These are phyloP conservation scores for Chironomus riparius DNA, from an alignment of 2,888 invertebrate species.

Conservation along the genomic window DNA sequence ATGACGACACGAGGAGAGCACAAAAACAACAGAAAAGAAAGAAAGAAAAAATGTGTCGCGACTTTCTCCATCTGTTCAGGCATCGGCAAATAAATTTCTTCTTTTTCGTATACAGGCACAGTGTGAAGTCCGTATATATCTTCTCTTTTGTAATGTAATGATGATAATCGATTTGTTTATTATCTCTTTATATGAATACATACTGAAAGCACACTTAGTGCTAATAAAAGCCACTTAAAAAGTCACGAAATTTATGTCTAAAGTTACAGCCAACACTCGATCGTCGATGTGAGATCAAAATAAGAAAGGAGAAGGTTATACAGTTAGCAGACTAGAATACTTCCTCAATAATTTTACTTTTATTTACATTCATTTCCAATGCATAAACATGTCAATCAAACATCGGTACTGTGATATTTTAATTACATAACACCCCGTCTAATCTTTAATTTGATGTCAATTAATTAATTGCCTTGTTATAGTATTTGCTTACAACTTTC, in stretches of 20 bases:
- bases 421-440: neutral
- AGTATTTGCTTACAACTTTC: neutral
- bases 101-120: neutral
- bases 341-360: neutral
- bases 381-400: neutral
- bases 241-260: neutral
- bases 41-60: neutral
- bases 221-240: neutral
- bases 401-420: neutral
- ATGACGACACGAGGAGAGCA: neutral
- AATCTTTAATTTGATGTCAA: neutral
- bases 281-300: neutral
- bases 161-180: slow-evolving; percentile 12
- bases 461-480: slow-evolving; percentile 1
- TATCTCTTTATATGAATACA: no score
- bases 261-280: neutral
- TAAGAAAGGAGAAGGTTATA: neutral
- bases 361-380: neutral
- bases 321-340: neutral
- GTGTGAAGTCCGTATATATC: neutral
- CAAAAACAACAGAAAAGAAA: no score
- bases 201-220: neutral
- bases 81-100: neutral
- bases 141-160: neutral
- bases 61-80: slow-evolving; percentile 9